Evolutionary conservation across 2,797 vertebrate species (phyloP).

Genomic region (Sebastes glaucus): DNA sequence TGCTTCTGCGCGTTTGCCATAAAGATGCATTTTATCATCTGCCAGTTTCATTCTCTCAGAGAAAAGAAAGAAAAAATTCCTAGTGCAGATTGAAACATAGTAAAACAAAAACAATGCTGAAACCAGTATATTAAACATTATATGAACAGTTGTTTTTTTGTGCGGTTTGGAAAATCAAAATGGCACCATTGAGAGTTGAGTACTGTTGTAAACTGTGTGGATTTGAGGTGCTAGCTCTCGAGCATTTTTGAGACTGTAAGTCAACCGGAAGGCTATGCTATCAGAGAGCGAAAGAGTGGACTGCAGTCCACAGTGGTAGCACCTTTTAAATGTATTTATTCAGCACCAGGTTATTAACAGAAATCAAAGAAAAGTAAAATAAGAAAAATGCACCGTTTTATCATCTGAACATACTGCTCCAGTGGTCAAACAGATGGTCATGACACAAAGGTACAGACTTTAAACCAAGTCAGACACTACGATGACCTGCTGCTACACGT

Average conservation of each 20-base stretch:
- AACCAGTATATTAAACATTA: slow-evolving; percentile 57
- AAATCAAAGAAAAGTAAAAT: slow-evolving; percentile 48
- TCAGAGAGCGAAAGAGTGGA: slow-evolving; percentile 70
- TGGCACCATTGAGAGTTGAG: slow-evolving; percentile 82
- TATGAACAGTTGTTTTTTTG: slow-evolving; percentile 58
- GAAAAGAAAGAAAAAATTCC: slow-evolving; percentile 47
- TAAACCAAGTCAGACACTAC: slow-evolving; percentile 68
- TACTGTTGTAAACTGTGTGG: slow-evolving; percentile 84
- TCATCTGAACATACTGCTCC: slow-evolving; percentile 68
- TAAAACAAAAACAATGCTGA: slow-evolving; percentile 55
- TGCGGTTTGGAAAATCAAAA: slow-evolving; percentile 76
- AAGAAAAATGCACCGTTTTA: slow-evolving; percentile 74
- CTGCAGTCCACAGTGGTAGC: slow-evolving; percentile 81
- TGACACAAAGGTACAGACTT: slow-evolving; percentile 73
- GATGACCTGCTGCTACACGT: slow-evolving; percentile 75
- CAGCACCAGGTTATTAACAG: slow-evolving; percentile 84
- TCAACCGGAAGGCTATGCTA: slow-evolving; percentile 71
- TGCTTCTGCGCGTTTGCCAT: slow-evolving; percentile 71
- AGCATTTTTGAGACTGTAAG: slow-evolving; percentile 71
- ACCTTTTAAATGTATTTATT: slow-evolving; percentile 81
- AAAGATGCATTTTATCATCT: slow-evolving; percentile 74
- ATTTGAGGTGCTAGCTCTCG: slow-evolving; percentile 81
- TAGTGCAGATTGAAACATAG: slow-evolving; percentile 70
- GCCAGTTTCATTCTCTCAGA: slow-evolving; percentile 63
- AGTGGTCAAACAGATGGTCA: slow-evolving; percentile 58